A percentile compares a stretch with the other conserved stretches of the same genome.
phyloP scores from a whole-genome alignment of 2,113 vertebrate species.

The Datnioides undecimradiatus region DNA sequence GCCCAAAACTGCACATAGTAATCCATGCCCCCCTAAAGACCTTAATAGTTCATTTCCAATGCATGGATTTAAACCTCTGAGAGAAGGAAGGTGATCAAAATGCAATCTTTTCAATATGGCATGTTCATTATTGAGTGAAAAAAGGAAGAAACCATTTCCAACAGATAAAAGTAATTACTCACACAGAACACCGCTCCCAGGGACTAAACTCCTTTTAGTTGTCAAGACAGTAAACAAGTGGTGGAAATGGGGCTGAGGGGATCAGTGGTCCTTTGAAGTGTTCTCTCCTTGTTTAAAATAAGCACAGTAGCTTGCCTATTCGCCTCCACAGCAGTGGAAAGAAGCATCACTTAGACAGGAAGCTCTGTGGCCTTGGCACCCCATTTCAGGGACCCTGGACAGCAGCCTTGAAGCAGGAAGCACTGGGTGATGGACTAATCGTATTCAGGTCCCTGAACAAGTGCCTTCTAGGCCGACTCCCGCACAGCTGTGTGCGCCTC shows the following conservation, averaged over 20 bases:
- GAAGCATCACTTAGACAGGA: conserved; percentile 65
- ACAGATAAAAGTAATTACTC: conserved; percentile 63
- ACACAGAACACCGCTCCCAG: conserved; percentile 37
- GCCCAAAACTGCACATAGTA: conserved; percentile 8
- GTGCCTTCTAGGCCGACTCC: conserved; percentile 64
- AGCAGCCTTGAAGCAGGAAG: conserved; percentile 65
- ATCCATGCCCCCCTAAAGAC: conserved; percentile 8
- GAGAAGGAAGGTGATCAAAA: conserved; percentile 56
- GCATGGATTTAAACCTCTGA: conserved; percentile 41
- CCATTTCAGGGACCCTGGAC: conserved; percentile 63
- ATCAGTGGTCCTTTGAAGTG: conserved; percentile 75
- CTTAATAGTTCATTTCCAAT: conserved; percentile 38
- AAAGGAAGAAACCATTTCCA: conserved; percentile 34
- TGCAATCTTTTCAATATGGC: conserved; percentile 40
- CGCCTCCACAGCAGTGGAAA: conserved; percentile 24
- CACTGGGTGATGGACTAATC: conserved; percentile 61
- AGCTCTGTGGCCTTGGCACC: conserved; percentile 69
- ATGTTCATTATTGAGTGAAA: conserved; percentile 50
- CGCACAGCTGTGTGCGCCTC: conserved; percentile 75
- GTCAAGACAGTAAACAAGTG: conserved; percentile 75
- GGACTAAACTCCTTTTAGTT: conserved; percentile 60
- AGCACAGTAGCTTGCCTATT: conserved; percentile 71
- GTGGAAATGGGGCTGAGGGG: conserved; percentile 57
- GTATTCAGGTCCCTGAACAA: conserved; percentile 77
- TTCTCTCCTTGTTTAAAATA: conserved; percentile 63